Conservation (phyloP, 2,797 vertebrate genomes). For the Cercopithecus diana region DNA sequence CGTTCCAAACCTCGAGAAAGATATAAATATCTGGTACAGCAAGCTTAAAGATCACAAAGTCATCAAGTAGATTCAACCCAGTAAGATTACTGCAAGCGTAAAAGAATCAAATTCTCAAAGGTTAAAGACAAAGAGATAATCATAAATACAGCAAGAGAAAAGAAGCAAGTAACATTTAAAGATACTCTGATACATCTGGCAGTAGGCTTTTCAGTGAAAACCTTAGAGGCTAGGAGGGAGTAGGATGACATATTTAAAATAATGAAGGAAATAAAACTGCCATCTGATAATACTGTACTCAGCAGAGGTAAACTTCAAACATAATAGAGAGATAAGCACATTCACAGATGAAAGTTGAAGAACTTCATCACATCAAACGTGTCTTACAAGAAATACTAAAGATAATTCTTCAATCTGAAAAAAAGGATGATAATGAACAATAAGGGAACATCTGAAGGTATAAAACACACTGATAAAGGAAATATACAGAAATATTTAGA, state of each 20-base stretch:
- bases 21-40: background rate
- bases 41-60: background rate
- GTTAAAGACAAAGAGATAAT: background rate
- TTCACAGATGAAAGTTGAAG: background rate
- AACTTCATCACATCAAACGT: background rate
- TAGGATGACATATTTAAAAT: background rate
- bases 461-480: background rate
- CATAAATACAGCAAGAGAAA: background rate
- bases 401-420: background rate
- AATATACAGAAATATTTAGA: background rate
- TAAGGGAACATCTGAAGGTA: background rate
- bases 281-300: background rate
- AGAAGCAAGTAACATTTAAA: background rate
- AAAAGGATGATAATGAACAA: background rate
- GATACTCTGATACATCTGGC: background rate
- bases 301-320: background rate
- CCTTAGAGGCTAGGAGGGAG: background rate
- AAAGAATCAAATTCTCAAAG: background rate
- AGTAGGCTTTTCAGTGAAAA: background rate
- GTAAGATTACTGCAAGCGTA: background rate
- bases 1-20: background rate
- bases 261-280: background rate
- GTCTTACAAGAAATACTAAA: background rate
- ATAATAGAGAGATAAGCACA: background rate
- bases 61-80: background rate